phyloP scores from a whole-genome alignment of 2,797 vertebrate species.

The Squalus acanthias region DNA sequence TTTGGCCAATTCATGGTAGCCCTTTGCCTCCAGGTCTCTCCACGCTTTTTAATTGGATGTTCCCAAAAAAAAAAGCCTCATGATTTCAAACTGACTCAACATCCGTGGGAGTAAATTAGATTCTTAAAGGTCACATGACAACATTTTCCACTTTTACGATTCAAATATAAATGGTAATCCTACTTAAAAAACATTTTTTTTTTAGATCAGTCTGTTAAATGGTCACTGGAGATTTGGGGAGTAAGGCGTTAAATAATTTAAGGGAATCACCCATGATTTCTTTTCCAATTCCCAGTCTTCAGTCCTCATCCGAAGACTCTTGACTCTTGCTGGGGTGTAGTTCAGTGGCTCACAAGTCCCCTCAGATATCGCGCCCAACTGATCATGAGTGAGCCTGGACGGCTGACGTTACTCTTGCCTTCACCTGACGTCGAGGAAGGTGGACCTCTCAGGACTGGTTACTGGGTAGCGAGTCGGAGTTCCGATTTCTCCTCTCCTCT shows the following conservation, averaged over 20 bases:
- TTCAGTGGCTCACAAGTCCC: neutral
- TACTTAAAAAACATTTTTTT: neutral
- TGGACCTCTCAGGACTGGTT: neutral
- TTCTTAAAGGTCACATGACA: constrained; percentile 16
- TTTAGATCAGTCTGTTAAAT: neutral
- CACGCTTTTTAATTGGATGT: constrained; percentile 26
- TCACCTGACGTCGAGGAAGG: no score
- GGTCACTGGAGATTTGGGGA: neutral
- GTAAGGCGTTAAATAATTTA: neutral
- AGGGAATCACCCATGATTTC: neutral
- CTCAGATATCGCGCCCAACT: neutral
- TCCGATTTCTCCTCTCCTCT: neutral
- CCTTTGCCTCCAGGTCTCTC: neutral
- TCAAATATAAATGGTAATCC: neutral
- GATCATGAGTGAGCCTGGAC: neutral
- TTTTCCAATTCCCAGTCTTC: neutral
- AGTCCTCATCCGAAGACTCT: neutral
- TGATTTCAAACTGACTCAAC: constrained; percentile 21
- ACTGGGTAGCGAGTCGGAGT: no score
- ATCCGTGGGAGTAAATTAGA: neutral
- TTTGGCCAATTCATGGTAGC: neutral
- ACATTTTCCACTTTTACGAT: neutral
- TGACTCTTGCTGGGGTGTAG: neutral
- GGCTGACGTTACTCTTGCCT: neutral
- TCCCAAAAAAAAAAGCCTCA: neutral